Base-by-base conservation (phyloP, 2,888 invertebrate species). In the Gibbula magus region DNA sequence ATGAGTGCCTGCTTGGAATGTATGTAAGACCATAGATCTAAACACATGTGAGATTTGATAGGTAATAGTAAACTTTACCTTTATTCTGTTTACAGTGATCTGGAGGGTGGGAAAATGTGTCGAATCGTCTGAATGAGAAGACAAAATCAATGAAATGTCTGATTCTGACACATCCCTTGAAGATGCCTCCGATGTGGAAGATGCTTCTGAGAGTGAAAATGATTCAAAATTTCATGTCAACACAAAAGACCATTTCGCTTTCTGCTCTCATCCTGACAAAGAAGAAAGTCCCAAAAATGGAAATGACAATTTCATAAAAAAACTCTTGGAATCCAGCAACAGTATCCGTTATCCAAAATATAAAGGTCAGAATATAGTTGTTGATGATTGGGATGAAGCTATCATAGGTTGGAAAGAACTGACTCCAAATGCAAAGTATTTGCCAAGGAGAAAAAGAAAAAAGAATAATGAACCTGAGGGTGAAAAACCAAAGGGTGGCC, bases 311-410 rank as follows among this genome's bases (percentile, higher is more conserved):
- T 45, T 81, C 8, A 82, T 82, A 13, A 81, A 75, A 45, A 52
- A 67, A 39, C 81, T 87, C 22, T 53, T 86, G 22, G 83, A 84
- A 10, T 75, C 80, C 1, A 87, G 85, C 80, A 86, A 88, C 66
- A 51, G 81, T 18, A 45, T 70, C 53, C 82, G 84, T 73, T 82
- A 83, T 67, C 70, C 79, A 7, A 78, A 82, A 29, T 77, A 78
- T 10, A 82, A 66, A 45, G 83, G 82, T 25, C 79, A 82, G 35
- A 82, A 78, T 35, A 81, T 80, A 32, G 53, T 82, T 22, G 32
- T 82, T 22, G 81, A 81, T 61, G 87, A 86, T 70, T 88, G 85
- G 86, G 77, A 78, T 25, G 88, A 88, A 75, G 86, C 86, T 10
- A 84, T 87, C 8, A 75, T 76, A 8, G 86, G 86, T 45, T 88